These are phyloP conservation scores for Ptyas mucosa DNA, from an alignment of 2,113 vertebrate genomes.

Conservation along the genomic window DNA sequence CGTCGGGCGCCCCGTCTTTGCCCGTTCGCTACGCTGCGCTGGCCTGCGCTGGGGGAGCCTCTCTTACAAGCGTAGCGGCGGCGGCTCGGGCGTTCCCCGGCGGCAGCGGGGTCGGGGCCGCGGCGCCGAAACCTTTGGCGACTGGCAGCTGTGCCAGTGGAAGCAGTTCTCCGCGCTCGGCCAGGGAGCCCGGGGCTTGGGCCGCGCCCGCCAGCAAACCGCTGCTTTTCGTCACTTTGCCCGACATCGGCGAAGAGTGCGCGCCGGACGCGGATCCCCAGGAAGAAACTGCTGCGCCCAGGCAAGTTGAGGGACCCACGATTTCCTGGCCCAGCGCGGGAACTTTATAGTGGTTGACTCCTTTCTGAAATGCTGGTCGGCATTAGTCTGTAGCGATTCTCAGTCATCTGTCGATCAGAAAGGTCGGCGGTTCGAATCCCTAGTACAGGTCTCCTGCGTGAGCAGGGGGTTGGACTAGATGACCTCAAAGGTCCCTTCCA, in stretches of 20 bases:
- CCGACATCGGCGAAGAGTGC: constrained; percentile 67
- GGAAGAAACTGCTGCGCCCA: neutral
- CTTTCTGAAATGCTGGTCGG: neutral
- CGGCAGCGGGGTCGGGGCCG: neutral
- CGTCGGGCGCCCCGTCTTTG: constrained; percentile 11
- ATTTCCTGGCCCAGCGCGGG: neutral
- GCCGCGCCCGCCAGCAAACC: neutral
- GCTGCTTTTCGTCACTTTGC: constrained; percentile 51
- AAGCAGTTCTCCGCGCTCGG: neutral
- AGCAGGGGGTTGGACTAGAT: too few relatives aligned
- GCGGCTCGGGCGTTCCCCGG: neutral
- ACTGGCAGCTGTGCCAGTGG: neutral
- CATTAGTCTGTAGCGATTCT: too few relatives aligned
- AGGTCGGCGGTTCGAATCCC: too few relatives aligned
- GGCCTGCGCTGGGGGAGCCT: neutral
- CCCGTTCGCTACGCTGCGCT: neutral
- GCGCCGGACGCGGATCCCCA: constrained; percentile 31
- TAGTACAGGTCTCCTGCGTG: too few relatives aligned
- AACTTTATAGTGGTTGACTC: neutral
- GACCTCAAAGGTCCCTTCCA: too few relatives aligned
- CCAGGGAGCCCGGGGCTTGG: constrained; percentile 5
- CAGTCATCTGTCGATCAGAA: too few relatives aligned
- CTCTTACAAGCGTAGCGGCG: neutral
- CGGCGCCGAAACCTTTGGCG: neutral
- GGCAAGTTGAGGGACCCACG: constrained; percentile 52